Percentiles rank a stretch among this genome's conserved stretches.
These are phyloP conservation scores for Halocynthia aurantium DNA, from an alignment of 23 tunicate genomes.

Conservation along the genomic window DNA sequence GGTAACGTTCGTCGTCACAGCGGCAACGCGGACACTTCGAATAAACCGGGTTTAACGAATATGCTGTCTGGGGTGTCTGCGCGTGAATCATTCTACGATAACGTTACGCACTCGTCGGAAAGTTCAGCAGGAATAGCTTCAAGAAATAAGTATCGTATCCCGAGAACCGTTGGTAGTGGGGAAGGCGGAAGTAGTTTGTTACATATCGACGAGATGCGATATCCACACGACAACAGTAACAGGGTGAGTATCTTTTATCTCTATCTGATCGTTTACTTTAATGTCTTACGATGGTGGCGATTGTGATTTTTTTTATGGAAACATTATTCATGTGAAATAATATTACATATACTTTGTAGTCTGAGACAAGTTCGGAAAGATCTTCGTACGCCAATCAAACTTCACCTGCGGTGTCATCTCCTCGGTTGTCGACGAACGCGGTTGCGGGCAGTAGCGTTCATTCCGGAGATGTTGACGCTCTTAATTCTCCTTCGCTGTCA, in stretches of 20 bases:
- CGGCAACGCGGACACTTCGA: not conserved
- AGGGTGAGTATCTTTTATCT: no score
- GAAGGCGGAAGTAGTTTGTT: no score
- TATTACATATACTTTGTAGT: not conserved
- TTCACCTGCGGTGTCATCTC: conserved; percentile 2
- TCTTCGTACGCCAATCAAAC: conserved; percentile 6
- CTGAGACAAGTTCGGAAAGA: not conserved
- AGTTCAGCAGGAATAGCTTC: no score
- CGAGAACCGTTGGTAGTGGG: no score
- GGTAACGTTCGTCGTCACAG: not conserved
- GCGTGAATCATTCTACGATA: conserved; percentile 58
- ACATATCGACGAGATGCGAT: no score
- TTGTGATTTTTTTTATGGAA: no score
- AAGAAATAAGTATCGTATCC: no score
- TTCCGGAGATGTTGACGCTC: conserved; percentile 34
- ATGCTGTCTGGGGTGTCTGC: not conserved
- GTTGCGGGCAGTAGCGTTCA: conserved; percentile 59
- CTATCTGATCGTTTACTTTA: no score
- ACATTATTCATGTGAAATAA: not conserved
- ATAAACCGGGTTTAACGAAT: not conserved
- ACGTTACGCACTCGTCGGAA: conserved; percentile 48
- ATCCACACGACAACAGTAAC: no score
- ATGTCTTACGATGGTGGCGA: no score
- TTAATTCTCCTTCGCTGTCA: not conserved
- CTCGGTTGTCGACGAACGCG: conserved; percentile 33